These are phyloP conservation scores for Ctenicera cuprea DNA, from an alignment of 2,888 invertebrate species.

Conservation along the genomic window DNA sequence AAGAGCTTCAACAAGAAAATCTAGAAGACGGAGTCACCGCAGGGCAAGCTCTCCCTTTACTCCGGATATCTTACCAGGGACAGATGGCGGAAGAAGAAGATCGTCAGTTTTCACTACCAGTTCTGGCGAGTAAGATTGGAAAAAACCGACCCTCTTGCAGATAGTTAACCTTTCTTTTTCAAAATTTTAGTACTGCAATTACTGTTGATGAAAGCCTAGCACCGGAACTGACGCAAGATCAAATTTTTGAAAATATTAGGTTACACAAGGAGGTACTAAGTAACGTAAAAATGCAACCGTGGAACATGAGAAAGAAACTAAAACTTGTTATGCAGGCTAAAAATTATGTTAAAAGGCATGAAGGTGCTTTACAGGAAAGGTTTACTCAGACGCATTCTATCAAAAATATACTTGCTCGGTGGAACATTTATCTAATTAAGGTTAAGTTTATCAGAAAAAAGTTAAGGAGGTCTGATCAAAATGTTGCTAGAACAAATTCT, in stretches of 20 bases:
- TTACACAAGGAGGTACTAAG: conserved; percentile 94
- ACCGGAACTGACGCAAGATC: conserved; percentile 84
- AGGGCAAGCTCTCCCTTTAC: conserved; percentile 79
- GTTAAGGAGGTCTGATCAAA: too few relatives aligned
- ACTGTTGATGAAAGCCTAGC: conserved; percentile 83
- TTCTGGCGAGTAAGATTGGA: conserved; percentile 90
- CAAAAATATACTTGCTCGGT: conserved; percentile 88
- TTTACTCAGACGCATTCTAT: conserved; percentile 93
- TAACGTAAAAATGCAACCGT: conserved; percentile 90
- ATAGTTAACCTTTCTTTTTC: not conserved
- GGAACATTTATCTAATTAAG: conserved; percentile 86
- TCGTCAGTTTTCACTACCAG: conserved; percentile 90
- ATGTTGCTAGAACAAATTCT: too few relatives aligned
- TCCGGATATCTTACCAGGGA: conserved; percentile 71
- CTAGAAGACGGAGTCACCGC: conserved; percentile 79
- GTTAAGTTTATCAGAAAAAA: conserved; percentile 76
- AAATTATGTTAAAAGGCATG: conserved; percentile 90
- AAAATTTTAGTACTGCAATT: conserved; percentile 80
- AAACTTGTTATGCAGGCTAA: conserved; percentile 90
- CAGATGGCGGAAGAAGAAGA: conserved; percentile 74
- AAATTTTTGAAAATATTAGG: conserved; percentile 92
- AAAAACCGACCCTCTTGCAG: too few relatives aligned
- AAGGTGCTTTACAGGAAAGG: conserved; percentile 91
- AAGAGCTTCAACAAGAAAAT: conserved; percentile 83
- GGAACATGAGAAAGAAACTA: conserved; percentile 88